These are phyloP conservation scores for Drosophila athabasca DNA, from an alignment of 1,140 invertebrate species.

Conservation along the genomic window DNA sequence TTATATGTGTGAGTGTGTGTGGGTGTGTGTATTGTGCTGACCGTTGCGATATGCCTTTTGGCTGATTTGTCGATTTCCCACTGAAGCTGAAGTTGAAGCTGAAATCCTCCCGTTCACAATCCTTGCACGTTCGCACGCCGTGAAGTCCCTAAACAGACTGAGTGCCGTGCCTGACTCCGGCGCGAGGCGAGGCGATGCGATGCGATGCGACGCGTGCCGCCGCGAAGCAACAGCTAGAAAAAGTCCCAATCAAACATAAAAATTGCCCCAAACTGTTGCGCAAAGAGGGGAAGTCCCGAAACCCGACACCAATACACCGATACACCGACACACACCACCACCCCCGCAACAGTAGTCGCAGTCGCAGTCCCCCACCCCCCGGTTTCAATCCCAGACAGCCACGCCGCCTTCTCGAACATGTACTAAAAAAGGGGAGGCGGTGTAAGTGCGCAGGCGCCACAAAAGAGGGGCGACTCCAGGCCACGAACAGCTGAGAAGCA, in stretches of 20 bases:
- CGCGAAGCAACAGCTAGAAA: constrained; percentile 76
- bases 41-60: constrained; percentile 32
- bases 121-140: constrained; percentile 67
- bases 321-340: too few relatives aligned
- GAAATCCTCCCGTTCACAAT: constrained; percentile 23
- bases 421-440: constrained; percentile 51
- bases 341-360: too few relatives aligned
- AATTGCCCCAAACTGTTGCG: constrained; percentile 77
- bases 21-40: constrained; percentile 34
- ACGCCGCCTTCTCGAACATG: constrained; percentile 22
- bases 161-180: constrained; percentile 37
- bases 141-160: constrained; percentile 80
- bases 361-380: too few relatives aligned
- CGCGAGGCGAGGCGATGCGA: constrained; percentile 29
- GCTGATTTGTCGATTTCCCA: constrained; percentile 16
- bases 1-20: constrained; percentile 22
- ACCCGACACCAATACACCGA: too few relatives aligned
- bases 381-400: constrained; percentile 15
- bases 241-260: constrained; percentile 61
- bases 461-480: constrained; percentile 21
- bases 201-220: constrained; percentile 13
- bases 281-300: constrained; percentile 45
- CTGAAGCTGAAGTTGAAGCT: neutral
- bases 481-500: constrained; percentile 74
- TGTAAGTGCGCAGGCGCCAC: constrained; percentile 37